Conservation (phyloP, 2,113 vertebrate genomes). For the Typhlomys cinereus region DNA sequence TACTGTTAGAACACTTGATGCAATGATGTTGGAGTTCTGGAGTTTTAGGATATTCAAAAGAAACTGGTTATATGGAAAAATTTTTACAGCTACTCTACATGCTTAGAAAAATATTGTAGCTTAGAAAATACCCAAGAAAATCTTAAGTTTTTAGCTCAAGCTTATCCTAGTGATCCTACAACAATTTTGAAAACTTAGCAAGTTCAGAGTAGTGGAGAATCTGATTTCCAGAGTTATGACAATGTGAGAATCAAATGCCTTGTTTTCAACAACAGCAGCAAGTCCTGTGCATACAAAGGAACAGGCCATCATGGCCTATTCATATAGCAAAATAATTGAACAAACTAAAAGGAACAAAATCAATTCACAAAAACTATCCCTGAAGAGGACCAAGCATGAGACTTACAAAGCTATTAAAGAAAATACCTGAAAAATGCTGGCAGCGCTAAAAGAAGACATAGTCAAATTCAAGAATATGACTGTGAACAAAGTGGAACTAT, state of each 20-base stretch:
- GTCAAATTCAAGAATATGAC: neutral
- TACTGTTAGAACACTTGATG: neutral
- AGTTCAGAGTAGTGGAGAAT: neutral
- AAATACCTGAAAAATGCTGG: neutral
- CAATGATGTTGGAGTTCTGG: neutral
- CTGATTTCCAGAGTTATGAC: neutral
- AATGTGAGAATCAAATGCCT: neutral
- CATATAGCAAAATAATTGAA: neutral
- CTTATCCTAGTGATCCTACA: neutral
- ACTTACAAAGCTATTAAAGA: neutral
- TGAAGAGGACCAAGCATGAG: neutral
- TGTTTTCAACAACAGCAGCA: neutral
- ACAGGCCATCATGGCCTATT: neutral
- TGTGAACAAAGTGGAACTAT: neutral
- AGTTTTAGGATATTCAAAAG: neutral
- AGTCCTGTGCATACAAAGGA: neutral
- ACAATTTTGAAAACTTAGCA: neutral
- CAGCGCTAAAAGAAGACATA: neutral
- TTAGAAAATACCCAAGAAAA: neutral
- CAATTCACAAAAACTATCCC: neutral
- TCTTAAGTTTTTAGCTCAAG: neutral
- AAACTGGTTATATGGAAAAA: neutral
- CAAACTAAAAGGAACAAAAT: neutral
- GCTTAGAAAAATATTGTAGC: too few species aligned
- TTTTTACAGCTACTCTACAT: too few species aligned